Evolutionary conservation across 2,888 invertebrate species (phyloP).

Genomic region (Xanthorhoe designata): DNA sequence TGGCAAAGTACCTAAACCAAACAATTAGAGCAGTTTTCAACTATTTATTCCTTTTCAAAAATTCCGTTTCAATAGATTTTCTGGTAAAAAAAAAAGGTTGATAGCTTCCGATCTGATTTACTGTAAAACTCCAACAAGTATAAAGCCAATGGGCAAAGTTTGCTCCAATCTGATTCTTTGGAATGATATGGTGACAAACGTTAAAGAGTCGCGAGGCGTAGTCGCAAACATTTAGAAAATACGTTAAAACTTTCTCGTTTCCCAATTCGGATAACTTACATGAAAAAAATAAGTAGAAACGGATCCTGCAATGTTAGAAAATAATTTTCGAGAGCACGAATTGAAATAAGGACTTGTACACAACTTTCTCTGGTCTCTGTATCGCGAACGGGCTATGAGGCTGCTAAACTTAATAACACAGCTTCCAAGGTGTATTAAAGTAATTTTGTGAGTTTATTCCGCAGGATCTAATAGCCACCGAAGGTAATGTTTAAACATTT

Average conservation of each 20-base stretch:
- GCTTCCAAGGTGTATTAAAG: conserved; percentile 53
- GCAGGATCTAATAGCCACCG: conserved; percentile 57
- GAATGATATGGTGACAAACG: conserved; percentile 36
- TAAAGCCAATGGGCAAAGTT: conserved; percentile 70
- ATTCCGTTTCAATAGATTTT: conserved; percentile 13
- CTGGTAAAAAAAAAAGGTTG: conserved; percentile 47
- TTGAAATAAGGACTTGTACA: conserved; percentile 10
- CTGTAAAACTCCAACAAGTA: conserved; percentile 65
- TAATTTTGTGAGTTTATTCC: conserved; percentile 58
- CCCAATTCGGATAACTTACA: conserved; percentile 39
- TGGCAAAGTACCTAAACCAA: neutral
- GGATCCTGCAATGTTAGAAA: conserved; percentile 1
- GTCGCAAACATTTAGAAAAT: conserved; percentile 30
- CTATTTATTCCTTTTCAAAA: neutral
- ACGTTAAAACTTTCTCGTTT: conserved; percentile 25
- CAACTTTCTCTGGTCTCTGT: conserved; percentile 1
- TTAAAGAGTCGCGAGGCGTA: conserved; percentile 25
- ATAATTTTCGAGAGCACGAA: conserved; percentile 9
- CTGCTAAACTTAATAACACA: conserved; percentile 59
- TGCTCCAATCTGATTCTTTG: conserved; percentile 63
- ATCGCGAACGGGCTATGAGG: conserved; percentile 42
- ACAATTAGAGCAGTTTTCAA: no score
- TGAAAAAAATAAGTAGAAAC: conserved; percentile 10
- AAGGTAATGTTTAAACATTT: conserved; percentile 67
- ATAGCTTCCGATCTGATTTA: conserved; percentile 57